Conservation (phyloP, 2,888 invertebrate species). For the Drosophila picticornis region DNA sequence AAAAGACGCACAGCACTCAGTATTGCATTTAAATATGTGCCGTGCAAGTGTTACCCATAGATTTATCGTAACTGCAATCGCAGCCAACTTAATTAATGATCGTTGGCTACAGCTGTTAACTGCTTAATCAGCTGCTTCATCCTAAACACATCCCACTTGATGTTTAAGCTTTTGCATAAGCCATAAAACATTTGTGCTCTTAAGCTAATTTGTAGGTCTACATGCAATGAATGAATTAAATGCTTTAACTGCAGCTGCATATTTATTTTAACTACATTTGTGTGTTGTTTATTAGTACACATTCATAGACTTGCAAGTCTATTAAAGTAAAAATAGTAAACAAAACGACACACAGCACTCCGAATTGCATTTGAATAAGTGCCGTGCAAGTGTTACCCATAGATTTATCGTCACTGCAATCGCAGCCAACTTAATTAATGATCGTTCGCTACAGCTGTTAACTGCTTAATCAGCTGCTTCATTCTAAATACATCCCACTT, state of each 20-base stretch:
- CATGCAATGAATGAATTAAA: too few species aligned
- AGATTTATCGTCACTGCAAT: background rate
- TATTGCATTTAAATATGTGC: background rate
- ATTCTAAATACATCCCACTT: background rate
- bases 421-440: background rate
- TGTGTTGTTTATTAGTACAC: too few species aligned
- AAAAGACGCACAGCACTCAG: background rate
- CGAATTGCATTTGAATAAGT: background rate
- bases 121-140: conserved; percentile 6
- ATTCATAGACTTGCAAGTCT: background rate
- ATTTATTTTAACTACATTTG: too few species aligned
- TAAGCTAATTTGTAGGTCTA: conserved; percentile 43
- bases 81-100: background rate
- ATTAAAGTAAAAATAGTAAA: background rate
- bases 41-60: background rate
- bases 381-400: background rate
- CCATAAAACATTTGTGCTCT: conserved; percentile 14
- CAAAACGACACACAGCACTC: background rate
- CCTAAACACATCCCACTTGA: background rate
- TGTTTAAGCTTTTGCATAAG: conserved; percentile 15
- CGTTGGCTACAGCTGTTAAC: background rate
- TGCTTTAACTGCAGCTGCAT: too few species aligned
- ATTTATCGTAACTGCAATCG: background rate
- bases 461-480: conserved; percentile 8
- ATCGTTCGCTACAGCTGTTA: background rate